Base-by-base conservation (phyloP, 2,888 invertebrate species). In the Papilio gigon region DNA sequence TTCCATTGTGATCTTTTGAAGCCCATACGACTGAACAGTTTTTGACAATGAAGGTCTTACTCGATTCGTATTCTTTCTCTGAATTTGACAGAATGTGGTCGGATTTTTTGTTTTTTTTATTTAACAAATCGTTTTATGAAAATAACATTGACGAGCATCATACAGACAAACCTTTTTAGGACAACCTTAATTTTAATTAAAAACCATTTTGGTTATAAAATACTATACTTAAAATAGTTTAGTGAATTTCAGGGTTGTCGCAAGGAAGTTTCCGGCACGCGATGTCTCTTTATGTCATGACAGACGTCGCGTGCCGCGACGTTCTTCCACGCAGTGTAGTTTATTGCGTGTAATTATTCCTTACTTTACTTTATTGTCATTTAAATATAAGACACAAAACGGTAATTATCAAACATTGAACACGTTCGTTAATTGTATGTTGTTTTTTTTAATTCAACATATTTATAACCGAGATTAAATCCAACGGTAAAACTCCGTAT, bases 211-310 rank as follows among this genome's bases (percentile, higher is more conserved):
- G 8, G 17, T 42, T 5, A 50, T 25, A 50, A 25, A 50, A 53
- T 14, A 30, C 4, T 27, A 27, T 25, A 27, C 1, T 53, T 53
- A 2, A 27, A 53, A 27, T n/a, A 14, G 53, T 30, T 56, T 9
- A 9, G 30, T 4, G 4, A 56, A 8, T 56, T 56, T 30, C 17
- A 56, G 53, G 53, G 53, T 30, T 56, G 53, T 56, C 53, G 53
- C 30, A 30, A 56, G 4, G 30, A 56, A 30, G 53, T 56, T 30
- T 30, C 53, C 53, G 53, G 53, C 53, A 56, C 53, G 53, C 53
- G 53, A 56, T 30, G 53, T 30, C 53, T n/a, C n/a, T n/a, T n/a
- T 53, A n/a, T 53, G 27, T 17, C 42, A 42, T 53, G n/a, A 53
- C 27, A 27, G 17, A 4, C 30, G 27, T 53, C 14, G 53, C 53